Conservation (phyloP, 2,113 vertebrate genomes). For the Colius striatus region DNA sequence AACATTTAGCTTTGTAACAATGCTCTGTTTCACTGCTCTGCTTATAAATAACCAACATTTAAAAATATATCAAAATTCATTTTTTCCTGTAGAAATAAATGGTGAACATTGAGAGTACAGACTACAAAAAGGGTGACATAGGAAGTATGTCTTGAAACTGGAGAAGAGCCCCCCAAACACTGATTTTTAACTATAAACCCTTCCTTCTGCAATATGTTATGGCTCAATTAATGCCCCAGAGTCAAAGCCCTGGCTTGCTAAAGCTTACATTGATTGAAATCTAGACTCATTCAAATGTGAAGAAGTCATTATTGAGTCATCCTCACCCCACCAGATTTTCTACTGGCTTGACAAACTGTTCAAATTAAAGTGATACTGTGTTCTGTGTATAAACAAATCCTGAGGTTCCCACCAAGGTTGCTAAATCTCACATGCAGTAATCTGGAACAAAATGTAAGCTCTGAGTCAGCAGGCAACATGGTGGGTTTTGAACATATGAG, state of each 20-base stretch:
- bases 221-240: not conserved
- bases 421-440: not conserved
- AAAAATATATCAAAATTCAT: not conserved
- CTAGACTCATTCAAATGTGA: not conserved
- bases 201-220: not conserved
- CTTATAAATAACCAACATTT: not conserved
- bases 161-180: not conserved
- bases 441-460: not conserved
- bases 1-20: not conserved
- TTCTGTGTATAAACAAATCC: not conserved
- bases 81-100: not conserved
- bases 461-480: not conserved
- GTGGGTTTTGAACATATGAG: not conserved
- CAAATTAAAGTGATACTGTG: not conserved
- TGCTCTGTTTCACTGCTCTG: not conserved
- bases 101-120: not conserved
- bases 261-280: not conserved
- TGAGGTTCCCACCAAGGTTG: not conserved
- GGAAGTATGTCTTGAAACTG: not conserved
- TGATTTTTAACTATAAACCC: not conserved
- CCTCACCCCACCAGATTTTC: not conserved
- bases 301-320: not conserved
- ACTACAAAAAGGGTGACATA: not conserved
- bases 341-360: not conserved
- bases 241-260: not conserved